These are phyloP conservation scores for Smutsia temminckii DNA, from an alignment of 2,797 vertebrate genomes.

Conservation along the genomic window DNA sequence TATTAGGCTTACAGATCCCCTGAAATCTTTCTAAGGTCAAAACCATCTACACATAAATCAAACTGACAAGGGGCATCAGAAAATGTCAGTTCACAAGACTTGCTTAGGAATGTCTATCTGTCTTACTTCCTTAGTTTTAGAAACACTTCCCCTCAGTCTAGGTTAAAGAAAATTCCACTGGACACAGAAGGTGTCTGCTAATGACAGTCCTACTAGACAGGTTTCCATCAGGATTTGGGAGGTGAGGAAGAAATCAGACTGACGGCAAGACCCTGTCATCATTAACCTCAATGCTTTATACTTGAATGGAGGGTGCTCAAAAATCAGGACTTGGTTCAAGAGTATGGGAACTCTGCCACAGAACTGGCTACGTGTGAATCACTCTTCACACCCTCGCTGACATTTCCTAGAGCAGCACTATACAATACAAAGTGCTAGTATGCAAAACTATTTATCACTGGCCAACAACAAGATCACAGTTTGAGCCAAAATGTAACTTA, in stretches of 20 bases:
- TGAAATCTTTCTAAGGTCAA: slow-evolving; percentile 22
- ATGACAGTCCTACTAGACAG: background rate
- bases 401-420: background rate
- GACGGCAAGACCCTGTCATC: background rate
- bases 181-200: background rate
- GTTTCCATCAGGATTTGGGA: background rate
- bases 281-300: background rate
- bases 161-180: background rate
- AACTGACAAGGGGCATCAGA: background rate
- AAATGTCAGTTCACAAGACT: background rate
- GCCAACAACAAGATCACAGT: background rate
- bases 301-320: background rate
- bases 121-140: background rate
- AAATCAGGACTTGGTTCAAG: background rate
- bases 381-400: background rate
- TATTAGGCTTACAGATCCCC: slow-evolving; percentile 38
- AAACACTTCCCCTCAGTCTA: background rate
- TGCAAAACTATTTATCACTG: background rate
- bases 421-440: background rate
- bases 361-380: background rate
- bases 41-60: background rate
- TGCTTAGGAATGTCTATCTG: background rate
- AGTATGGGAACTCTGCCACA: background rate
- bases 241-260: background rate
- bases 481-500: slow-evolving; percentile 4